These are phyloP conservation scores for Megamerina dolium DNA, from an alignment of 2,888 invertebrate species.

Conservation along the genomic window DNA sequence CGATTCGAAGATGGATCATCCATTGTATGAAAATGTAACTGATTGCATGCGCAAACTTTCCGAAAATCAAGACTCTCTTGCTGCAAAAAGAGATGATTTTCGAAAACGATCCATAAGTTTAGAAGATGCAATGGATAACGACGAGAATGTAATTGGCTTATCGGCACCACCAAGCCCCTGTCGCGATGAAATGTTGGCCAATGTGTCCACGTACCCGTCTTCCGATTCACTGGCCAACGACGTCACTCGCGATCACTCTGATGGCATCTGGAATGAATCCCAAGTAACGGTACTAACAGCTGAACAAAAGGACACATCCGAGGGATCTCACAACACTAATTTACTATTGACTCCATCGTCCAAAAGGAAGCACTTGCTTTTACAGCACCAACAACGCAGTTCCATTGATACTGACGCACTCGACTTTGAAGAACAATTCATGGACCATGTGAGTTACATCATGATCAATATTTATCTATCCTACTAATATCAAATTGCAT, in stretches of 20 bases:
- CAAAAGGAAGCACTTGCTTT: conserved; percentile 67
- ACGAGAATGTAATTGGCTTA: conserved; percentile 49
- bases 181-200: conserved; percentile 53
- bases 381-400: conserved; percentile 80
- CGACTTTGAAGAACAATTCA: conserved; percentile 62
- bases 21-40: conserved; percentile 41
- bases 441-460: conserved; percentile 52
- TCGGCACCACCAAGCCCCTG: conserved; percentile 63
- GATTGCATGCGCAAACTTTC: conserved; percentile 35
- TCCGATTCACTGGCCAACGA: conserved; percentile 80
- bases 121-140: conserved; percentile 53
- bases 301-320: conserved; percentile 50
- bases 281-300: conserved; percentile 76
- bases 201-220: conserved; percentile 69
- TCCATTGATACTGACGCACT: conserved; percentile 79
- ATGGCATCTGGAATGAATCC: conserved; percentile 85
- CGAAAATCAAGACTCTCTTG: conserved; percentile 1
- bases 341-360: conserved; percentile 71
- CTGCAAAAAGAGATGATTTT: conserved; percentile 59
- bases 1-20: conserved; percentile 15
- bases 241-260: conserved; percentile 71
- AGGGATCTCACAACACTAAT: conserved; percentile 51
- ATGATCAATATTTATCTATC: not conserved
- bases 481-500: not conserved
- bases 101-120: conserved; percentile 69